Conservation (phyloP, 2,888 invertebrate species). For the Ophion obscuratus region DNA sequence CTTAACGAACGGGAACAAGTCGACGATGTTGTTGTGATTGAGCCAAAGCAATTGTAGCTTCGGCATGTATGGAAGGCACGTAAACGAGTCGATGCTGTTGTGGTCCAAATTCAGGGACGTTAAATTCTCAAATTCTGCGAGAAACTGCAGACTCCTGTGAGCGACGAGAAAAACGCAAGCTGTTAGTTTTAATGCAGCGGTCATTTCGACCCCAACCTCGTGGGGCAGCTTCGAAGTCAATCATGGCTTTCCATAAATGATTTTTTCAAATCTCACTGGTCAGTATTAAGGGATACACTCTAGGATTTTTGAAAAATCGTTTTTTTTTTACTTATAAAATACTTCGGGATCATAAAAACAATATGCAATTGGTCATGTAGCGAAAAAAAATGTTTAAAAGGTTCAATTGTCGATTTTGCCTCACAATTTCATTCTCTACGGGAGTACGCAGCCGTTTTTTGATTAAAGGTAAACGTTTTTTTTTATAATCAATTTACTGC, state of each 20-base stretch:
- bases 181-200: background rate
- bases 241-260: background rate
- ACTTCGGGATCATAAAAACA: too few relatives aligned
- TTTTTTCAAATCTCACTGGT: background rate
- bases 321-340: too few relatives aligned
- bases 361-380: too few relatives aligned
- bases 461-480: too few relatives aligned
- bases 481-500: too few relatives aligned
- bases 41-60: conserved; percentile 91
- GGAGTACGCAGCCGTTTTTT: too few relatives aligned
- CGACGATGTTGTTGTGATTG: conserved; percentile 86
- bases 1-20: conserved; percentile 90
- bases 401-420: too few relatives aligned
- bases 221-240: too few relatives aligned
- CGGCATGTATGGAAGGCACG: conserved; percentile 89
- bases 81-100: conserved; percentile 90
- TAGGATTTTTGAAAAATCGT: too few relatives aligned
- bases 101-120: conserved; percentile 93
- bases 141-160: conserved; percentile 90
- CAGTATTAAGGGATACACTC: background rate
- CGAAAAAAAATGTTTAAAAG: too few relatives aligned
- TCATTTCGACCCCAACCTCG: too few relatives aligned
- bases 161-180: background rate
- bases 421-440: too few relatives aligned
- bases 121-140: conserved; percentile 89